These are phyloP conservation scores for Baccha elongata DNA, from an alignment of 2,888 invertebrate species.

Conservation along the genomic window DNA sequence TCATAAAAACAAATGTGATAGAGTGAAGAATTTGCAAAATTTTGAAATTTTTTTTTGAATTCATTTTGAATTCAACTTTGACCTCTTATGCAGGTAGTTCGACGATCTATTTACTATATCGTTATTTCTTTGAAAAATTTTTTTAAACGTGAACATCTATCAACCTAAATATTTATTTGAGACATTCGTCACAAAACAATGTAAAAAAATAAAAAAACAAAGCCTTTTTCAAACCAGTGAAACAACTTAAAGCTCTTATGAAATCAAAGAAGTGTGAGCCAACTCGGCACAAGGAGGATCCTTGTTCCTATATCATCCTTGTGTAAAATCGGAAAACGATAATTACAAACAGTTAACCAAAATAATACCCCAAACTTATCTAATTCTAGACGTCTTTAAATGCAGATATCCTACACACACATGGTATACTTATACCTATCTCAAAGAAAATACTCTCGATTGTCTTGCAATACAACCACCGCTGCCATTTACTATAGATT, in stretches of 20 bases:
- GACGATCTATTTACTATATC: too few species aligned
- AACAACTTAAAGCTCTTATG: neutral
- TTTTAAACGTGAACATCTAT: too few species aligned
- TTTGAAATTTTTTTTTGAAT: too few species aligned
- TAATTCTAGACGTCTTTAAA: constrained; percentile 4
- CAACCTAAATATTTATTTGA: too few species aligned
- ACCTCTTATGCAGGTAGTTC: too few species aligned
- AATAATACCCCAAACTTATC: constrained; percentile 49
- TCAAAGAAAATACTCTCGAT: constrained; percentile 37
- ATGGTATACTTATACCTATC: constrained; percentile 29
- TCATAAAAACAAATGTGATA: too few species aligned
- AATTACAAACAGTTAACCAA: constrained; percentile 67
- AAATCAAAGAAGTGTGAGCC: constrained; percentile 7
- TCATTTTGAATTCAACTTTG: too few species aligned
- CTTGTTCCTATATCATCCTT: constrained; percentile 51
- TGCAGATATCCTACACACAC: constrained; percentile 50
- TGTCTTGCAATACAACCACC: constrained; percentile 58
- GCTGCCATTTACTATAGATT: constrained; percentile 66
- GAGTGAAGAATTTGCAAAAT: too few species aligned
- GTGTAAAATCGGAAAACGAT: constrained; percentile 61
- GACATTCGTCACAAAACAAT: too few species aligned
- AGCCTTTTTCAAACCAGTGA: neutral
- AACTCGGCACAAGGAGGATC: constrained; percentile 21
- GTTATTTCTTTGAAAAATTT: too few species aligned
- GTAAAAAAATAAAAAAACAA: neutral